Conservation (phyloP, 2,888 invertebrate genomes). For the Drosophila peninsularis region DNA sequence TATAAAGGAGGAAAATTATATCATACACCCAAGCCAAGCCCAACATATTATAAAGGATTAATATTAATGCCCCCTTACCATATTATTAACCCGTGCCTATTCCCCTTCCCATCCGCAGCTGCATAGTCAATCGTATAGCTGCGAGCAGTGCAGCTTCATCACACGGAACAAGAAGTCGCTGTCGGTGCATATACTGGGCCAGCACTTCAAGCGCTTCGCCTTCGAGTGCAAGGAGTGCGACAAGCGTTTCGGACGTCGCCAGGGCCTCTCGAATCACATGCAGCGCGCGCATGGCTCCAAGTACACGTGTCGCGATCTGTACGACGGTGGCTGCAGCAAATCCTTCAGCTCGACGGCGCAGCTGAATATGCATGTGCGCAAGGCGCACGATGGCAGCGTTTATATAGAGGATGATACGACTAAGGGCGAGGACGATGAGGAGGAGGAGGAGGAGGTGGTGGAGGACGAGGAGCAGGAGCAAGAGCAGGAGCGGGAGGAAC, state of each 20-base stretch:
- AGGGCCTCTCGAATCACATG: slow-evolving; percentile 74
- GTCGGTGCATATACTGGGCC: slow-evolving; percentile 76
- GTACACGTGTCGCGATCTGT: slow-evolving; percentile 57
- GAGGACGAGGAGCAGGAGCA: not conserved
- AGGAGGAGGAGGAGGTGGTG: not conserved
- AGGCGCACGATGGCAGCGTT: slow-evolving; percentile 41
- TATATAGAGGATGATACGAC: slow-evolving; percentile 24
- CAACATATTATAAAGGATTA: too few species aligned
- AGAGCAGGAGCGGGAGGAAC: not conserved
- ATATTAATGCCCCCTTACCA: too few species aligned
- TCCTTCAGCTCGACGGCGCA: slow-evolving; percentile 39
- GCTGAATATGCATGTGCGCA: slow-evolving; percentile 62
- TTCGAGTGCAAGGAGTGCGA: slow-evolving; percentile 78
- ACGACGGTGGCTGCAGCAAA: slow-evolving; percentile 60
- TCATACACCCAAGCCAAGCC: too few species aligned
- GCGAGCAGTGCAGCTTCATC: slow-evolving; percentile 75
- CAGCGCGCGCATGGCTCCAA: slow-evolving; percentile 71
- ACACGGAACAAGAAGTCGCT: slow-evolving; percentile 80
- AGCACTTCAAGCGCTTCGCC: slow-evolving; percentile 74
- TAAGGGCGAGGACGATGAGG: slow-evolving; percentile 12
- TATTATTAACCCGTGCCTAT: not conserved
- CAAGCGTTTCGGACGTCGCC: slow-evolving; percentile 78
- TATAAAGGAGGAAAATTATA: not conserved
- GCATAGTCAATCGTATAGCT: slow-evolving; percentile 68
- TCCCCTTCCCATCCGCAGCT: slow-evolving; percentile 42